These are phyloP conservation scores for Luidia sarsii DNA, from an alignment of 53 echinoderm and acorn worm species.

Conservation along the genomic window DNA sequence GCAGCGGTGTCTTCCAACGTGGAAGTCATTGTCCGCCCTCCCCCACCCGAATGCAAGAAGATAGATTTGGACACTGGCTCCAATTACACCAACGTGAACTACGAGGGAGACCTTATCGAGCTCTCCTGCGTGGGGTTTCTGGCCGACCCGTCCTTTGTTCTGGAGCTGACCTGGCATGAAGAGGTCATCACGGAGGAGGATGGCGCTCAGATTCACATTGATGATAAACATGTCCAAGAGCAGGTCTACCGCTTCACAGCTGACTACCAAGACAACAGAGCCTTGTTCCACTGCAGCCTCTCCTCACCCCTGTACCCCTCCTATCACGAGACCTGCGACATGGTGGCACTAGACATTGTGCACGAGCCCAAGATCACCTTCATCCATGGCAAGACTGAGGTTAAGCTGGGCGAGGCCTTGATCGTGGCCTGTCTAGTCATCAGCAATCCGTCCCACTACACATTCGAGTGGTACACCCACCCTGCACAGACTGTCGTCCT, in stretches of 20 bases:
- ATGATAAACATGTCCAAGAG: slow-evolving; percentile 4
- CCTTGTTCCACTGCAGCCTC: slow-evolving; percentile 30
- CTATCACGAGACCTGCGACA: slow-evolving; percentile 10
- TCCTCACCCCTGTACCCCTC: slow-evolving; percentile 16
- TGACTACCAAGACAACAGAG: slow-evolving; percentile 17
- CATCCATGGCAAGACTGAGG: background rate
- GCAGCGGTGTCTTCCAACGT: slow-evolving; percentile 27
- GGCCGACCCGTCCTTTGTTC: slow-evolving; percentile 4
- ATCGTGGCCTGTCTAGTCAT: background rate
- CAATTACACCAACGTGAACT: slow-evolving; percentile 22
- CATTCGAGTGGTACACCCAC: slow-evolving; percentile 26
- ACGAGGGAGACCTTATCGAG: slow-evolving; percentile 36
- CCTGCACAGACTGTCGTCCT: slow-evolving; percentile 31
- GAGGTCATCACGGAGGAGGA: background rate
- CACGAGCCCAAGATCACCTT: slow-evolving; percentile 44
- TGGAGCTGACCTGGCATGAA: slow-evolving; percentile 18
- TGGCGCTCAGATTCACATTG: slow-evolving; percentile 9
- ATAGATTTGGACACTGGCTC: background rate
- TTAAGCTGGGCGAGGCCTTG: slow-evolving; percentile 37
- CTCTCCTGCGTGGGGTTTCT: slow-evolving; percentile 13
- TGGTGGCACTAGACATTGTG: slow-evolving; percentile 21
- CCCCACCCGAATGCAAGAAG: slow-evolving; percentile 19
- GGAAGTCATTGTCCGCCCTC: background rate
- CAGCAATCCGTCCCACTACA: slow-evolving; percentile 22
- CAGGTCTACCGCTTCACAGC: slow-evolving; percentile 21